Percentiles rank a stretch among this genome's conserved stretches.
Evolutionary conservation across 2,888 invertebrate genomes (phyloP).

Genomic region (Lampropteryx suffumata): DNA sequence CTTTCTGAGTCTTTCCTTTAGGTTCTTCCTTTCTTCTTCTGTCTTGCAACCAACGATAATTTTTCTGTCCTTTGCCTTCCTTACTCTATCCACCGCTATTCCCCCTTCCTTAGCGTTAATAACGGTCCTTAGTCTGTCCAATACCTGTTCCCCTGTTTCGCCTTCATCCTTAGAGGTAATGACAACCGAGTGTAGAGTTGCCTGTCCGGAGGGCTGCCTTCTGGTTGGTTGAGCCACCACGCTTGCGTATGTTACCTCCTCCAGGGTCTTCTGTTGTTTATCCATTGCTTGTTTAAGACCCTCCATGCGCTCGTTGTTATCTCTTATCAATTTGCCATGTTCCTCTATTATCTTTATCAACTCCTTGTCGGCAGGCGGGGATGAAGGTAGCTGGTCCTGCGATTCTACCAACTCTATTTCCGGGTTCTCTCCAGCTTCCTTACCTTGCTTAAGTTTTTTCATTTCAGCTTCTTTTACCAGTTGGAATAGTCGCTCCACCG

Average conservation of each 20-base stretch:
- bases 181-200: too few species aligned
- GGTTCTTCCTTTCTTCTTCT: not conserved
- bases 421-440: not conserved
- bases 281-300: too few species aligned
- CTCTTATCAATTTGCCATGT: not conserved
- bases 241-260: too few species aligned
- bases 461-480: not conserved
- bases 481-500: not conserved
- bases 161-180: too few species aligned
- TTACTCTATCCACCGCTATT: slow-evolving; percentile 5
- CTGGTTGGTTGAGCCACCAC: too few species aligned
- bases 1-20: slow-evolving; percentile 2
- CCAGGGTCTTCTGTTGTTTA: too few species aligned
- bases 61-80: slow-evolving; percentile 11
- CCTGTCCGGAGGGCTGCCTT: too few species aligned
- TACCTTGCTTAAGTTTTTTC: not conserved
- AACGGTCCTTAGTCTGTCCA: too few species aligned
- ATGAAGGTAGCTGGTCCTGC: too few species aligned
- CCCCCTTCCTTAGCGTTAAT: not conserved
- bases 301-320: not conserved
- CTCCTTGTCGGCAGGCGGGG: too few species aligned
- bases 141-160: too few species aligned
- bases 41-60: slow-evolving; percentile 2
- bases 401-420: too few species aligned
- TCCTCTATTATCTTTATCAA: not conserved